Base-by-base conservation (phyloP, 2,888 invertebrate species). In the Cantharis lateralis region DNA sequence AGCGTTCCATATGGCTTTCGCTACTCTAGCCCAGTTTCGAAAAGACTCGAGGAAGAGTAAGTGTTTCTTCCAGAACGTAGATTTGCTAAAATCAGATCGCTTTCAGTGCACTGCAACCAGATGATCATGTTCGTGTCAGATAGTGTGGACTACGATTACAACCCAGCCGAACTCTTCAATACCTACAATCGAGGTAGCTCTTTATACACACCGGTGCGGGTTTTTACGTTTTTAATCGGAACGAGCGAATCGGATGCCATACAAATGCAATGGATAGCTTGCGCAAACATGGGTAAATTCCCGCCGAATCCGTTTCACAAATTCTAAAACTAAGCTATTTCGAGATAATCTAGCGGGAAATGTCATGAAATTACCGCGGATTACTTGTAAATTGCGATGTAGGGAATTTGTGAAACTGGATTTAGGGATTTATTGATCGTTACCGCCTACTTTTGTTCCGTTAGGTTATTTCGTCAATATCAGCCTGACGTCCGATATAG, bases 61-160 rank as follows among this genome's bases (percentile, higher is more conserved):
- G 26, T 76, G 28, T 48, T 48, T 5, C 9, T 48, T 2, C 24
- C 3, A 26, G 62, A 3, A n/a, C 13, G 10, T 48, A 18, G 63
- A 72, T 5, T 68, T 74, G 15, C 11, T 48, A 15, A 10, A 10
- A 15, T 11, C n/a, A n/a, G 15, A 3, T 15, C 15, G 15, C 16
- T 78, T 78, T 86, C 84, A 74, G 83, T 86, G 0, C 81, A 91
- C 81, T 95, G 95, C 87, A 96, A 96, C 89, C 95, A 98, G 90
- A 98, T 98, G 18, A 98, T 99, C 84, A 98, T 99, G 98, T 89
- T 99, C 81, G 95, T 99, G 83, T 98, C 98, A 13, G 99, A 99
- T 89, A 98, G 98, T 15, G 95, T 98, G 11, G 98, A 98, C 64
- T 96, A 97, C 85, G 95, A 94, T 85, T 97, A 95, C 88, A 93